These are phyloP conservation scores for Sebastiscus albofasciatus DNA, from an alignment of 2,797 vertebrate genomes.

Conservation along the genomic window DNA sequence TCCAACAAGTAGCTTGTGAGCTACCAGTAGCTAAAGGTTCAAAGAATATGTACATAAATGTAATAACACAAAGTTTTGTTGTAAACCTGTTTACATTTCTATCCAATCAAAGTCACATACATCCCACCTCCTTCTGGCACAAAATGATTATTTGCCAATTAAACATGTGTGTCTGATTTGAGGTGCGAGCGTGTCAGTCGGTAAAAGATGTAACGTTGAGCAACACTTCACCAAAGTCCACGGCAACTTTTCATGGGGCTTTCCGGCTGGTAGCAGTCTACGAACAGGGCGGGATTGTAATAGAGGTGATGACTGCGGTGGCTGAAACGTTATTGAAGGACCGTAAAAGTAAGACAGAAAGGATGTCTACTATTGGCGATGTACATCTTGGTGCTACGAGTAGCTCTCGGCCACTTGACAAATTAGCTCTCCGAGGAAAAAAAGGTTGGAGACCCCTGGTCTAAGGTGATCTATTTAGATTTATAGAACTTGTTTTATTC, in stretches of 20 bases:
- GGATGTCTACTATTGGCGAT: no score
- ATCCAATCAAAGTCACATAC: no score
- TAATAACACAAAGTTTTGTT: no score
- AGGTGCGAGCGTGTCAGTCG: not conserved
- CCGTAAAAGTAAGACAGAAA: not conserved
- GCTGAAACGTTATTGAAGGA: not conserved
- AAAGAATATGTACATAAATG: no score
- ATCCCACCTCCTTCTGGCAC: no score
- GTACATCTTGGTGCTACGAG: not conserved
- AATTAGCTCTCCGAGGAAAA: not conserved
- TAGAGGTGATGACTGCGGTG: not conserved
- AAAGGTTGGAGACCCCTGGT: not conserved
- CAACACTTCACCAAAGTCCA: not conserved
- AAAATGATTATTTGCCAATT: not conserved
- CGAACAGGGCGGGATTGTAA: not conserved
- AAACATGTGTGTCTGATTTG: not conserved
- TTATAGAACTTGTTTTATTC: not conserved
- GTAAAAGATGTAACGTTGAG: not conserved
- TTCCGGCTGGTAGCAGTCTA: no score
- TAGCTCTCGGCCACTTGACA: not conserved
- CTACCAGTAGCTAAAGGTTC: no score
- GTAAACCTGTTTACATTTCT: no score
- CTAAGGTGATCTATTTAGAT: not conserved
- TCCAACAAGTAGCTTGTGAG: no score
- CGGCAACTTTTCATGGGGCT: no score